phyloP scores from a whole-genome alignment of 1,140 invertebrate genomes.

The Bombyx mori region DNA sequence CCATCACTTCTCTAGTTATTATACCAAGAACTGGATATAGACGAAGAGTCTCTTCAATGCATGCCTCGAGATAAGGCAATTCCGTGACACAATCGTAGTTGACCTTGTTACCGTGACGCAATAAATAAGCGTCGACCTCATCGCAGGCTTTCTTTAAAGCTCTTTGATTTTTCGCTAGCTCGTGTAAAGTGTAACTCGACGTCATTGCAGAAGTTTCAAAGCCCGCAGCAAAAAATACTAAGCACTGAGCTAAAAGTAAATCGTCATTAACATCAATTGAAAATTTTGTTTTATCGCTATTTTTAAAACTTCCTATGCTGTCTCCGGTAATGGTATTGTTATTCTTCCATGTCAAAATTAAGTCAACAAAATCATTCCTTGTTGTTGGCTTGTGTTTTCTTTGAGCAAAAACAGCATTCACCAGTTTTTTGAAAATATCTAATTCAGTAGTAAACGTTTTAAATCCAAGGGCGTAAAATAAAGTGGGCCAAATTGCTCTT shows the following conservation, averaged over 20 bases:
- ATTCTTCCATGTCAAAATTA: slow-evolving; percentile 27
- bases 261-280: slow-evolving; percentile 23
- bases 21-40: slow-evolving; percentile 42
- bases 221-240: slow-evolving; percentile 38
- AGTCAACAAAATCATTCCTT: slow-evolving; percentile 35
- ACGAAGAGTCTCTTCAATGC: slow-evolving; percentile 38
- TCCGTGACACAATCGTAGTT: slow-evolving; percentile 52
- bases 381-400: slow-evolving; percentile 20
- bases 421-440: slow-evolving; percentile 25
- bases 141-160: slow-evolving; percentile 68
- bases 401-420: slow-evolving; percentile 24
- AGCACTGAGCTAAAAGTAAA: slow-evolving; percentile 45
- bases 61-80: slow-evolving; percentile 39
- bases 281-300: slow-evolving; percentile 14
- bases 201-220: slow-evolving; percentile 61
- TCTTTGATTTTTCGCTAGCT: slow-evolving; percentile 72
- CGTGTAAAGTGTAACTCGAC: slow-evolving; percentile 69
- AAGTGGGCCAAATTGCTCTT: slow-evolving; percentile 27
- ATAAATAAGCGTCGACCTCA: slow-evolving; percentile 69
- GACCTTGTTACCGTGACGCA: slow-evolving; percentile 44
- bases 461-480: slow-evolving; percentile 28
- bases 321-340: slow-evolving; percentile 25
- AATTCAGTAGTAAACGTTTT: slow-evolving; percentile 19
- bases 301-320: slow-evolving; percentile 22
- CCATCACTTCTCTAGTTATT: slow-evolving; percentile 29